Base-by-base conservation (phyloP, 1,140 invertebrate genomes). In the Odontomachus brunneus region DNA sequence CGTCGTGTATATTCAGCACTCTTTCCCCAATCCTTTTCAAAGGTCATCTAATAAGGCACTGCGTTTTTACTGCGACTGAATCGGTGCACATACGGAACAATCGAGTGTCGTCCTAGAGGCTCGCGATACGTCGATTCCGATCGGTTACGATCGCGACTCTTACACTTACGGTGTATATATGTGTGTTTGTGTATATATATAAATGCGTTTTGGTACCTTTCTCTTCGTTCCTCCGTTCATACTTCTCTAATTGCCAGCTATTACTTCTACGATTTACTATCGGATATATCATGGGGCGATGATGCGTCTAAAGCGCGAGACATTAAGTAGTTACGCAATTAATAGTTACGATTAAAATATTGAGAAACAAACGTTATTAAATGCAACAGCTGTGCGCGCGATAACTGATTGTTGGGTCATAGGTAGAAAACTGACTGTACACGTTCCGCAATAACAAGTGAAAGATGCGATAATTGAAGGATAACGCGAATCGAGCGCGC, bases 21-120 rank as follows among this genome's bases (percentile, higher is more conserved):
- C 85, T 84, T 89, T 86, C 48, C 55, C 55, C 81, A 53, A 84
- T 60, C 72, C 84, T 84, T 44, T 85, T 83, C 76, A 66, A 85
- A 89, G 83, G 69, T 84, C 76, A 80, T 88, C 89, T 91, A 90
- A 89, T 92, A 92, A 92, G 91, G 91, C 91, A 92, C 91, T 89
- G 75, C 65, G 84, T 88, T 44, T 80, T 90, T 85, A 85, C 85
- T 86, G 65, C 55, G 85, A 89, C 85, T 86, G 71, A 88, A 88
- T 80, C 66, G 65, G 81, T 89, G 57, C 60, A 82, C 82, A 48
- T 80, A 82, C 63, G 67, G 65, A 89, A 86, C 48, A 74, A 82
- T 72, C 59, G 11, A 38, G 55, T 73, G 53, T 80, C 57, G 55
- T 59, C 53, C 78, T 88, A 87, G 44, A 76, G 66, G 51, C 76